Conservation (phyloP, 2,797 vertebrate genomes). For the Crossoptilon crossoptilon region DNA sequence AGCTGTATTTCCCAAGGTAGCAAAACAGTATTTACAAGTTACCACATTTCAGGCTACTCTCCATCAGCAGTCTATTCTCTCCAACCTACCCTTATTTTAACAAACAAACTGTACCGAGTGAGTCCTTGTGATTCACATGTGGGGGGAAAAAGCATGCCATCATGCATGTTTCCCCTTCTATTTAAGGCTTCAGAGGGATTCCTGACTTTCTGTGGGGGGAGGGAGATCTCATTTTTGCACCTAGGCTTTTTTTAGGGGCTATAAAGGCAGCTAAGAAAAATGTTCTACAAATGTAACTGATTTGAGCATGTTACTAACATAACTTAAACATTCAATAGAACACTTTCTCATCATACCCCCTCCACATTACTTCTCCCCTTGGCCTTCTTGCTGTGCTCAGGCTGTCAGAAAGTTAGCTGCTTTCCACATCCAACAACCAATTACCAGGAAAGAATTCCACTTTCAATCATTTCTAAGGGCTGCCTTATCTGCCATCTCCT, state of each 20-base stretch:
- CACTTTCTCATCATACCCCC: neutral
- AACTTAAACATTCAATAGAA: neutral
- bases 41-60: neutral
- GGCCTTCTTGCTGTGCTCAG: neutral
- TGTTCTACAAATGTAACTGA: neutral
- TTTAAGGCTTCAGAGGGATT: slow-evolving; percentile 37
- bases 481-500: slow-evolving; percentile 27
- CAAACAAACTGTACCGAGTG: neutral
- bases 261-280: neutral
- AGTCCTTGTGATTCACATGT: slow-evolving; percentile 24
- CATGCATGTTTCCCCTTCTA: slow-evolving; percentile 25
- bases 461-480: slow-evolving; percentile 17
- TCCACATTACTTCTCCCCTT: neutral
- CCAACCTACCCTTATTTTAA: neutral
- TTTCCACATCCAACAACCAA: slow-evolving; percentile 14
- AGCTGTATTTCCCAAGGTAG: neutral
- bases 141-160: neutral
- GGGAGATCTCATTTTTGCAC: slow-evolving; percentile 36
- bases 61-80: neutral
- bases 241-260: neutral
- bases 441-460: slow-evolving; percentile 38
- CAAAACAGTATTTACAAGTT: neutral
- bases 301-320: neutral
- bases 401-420: slow-evolving; percentile 5
- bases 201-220: slow-evolving; percentile 21